Percentiles rank a stretch among this genome's conserved stretches.
phyloP scores from a whole-genome alignment of 2,797 vertebrate species.

The Acrocephalus scirpaceus region DNA sequence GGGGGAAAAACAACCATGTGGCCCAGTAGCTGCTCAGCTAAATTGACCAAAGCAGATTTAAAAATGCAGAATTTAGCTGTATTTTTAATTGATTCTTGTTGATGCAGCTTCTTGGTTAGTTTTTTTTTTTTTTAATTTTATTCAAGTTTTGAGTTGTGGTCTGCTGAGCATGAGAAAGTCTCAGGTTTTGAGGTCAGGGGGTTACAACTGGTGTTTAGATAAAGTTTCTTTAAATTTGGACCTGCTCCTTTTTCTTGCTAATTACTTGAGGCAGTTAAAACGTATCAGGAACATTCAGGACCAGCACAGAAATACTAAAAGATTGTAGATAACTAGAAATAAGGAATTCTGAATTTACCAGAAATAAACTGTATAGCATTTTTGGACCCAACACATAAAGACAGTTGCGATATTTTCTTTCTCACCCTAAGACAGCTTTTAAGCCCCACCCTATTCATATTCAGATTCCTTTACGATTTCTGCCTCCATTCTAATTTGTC shows the following conservation, averaged over 20 bases:
- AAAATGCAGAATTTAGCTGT: neutral
- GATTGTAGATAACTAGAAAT: neutral
- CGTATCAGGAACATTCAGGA: neutral
- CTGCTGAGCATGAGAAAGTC: neutral
- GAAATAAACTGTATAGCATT: neutral
- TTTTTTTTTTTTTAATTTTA: neutral
- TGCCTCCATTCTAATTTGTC: neutral
- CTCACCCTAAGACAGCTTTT: neutral
- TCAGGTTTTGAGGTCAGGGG: neutral
- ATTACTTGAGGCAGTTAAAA: neutral
- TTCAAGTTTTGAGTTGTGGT: neutral
- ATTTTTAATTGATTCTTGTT: neutral
- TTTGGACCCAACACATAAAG: neutral
- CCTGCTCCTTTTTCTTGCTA: neutral
- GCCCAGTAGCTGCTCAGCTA: neutral
- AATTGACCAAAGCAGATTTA: neutral
- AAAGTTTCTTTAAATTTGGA: neutral
- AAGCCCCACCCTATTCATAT: neutral
- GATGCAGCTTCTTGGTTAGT: neutral
- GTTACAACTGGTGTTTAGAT: neutral
- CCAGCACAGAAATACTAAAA: neutral
- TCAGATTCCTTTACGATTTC: neutral
- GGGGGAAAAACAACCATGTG: neutral
- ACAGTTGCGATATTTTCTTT: neutral
- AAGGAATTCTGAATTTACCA: neutral